Evolutionary conservation across 2,888 invertebrate genomes (phyloP), one percentile per base, ranked within the genome.

Genomic region (Tetragnatha montana): DNA sequence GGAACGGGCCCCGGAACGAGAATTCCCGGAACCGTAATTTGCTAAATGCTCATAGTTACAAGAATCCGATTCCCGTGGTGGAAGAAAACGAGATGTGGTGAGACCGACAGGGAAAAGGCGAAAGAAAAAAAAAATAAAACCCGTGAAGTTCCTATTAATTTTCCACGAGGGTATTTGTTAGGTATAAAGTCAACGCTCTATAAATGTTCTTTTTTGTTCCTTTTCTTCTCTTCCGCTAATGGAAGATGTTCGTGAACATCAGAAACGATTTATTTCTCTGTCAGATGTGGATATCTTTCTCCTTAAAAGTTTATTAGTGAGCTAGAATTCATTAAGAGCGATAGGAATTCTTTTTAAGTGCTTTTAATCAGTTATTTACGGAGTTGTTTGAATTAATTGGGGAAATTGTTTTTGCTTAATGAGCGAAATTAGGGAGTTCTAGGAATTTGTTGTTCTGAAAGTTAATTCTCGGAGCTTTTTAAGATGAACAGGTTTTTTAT

Each of bases 91-190:
- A 60, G 60, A 17, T 17, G 10, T 60, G 60, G 35, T 60, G 8
- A 17, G 60, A 4, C 4, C 12, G 60, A 14, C 35, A 35, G 35
- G 4, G 35, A 35, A 35, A 60, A 60, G 60, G 51, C 12, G 60
- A 60, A 60, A 60, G 60, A 60, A 14, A n/a, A n/a, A 60, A 60
- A 76, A 76, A 50, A 50, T 17, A 7, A 76, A 50, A 50, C 50
- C 76, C 50, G 35, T 75, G 17, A 75, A 22, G 49, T 49, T 76
- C 49, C 76, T 12, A 76, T 76, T 76, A 76, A 76, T 76, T 76
- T n/a, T 76, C 6, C 12, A 47, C 47, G 74, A 6, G 19, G 50
- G 19, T 76, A 50, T 76, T 76, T 76, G 76, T 19, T 19, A n/a
- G 35, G 8, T 74, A 35, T 8, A 8, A 76, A 50, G 76, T 76